These are phyloP conservation scores for Zelleria hepariella DNA, from an alignment of 2,888 invertebrate genomes.

Conservation along the genomic window DNA sequence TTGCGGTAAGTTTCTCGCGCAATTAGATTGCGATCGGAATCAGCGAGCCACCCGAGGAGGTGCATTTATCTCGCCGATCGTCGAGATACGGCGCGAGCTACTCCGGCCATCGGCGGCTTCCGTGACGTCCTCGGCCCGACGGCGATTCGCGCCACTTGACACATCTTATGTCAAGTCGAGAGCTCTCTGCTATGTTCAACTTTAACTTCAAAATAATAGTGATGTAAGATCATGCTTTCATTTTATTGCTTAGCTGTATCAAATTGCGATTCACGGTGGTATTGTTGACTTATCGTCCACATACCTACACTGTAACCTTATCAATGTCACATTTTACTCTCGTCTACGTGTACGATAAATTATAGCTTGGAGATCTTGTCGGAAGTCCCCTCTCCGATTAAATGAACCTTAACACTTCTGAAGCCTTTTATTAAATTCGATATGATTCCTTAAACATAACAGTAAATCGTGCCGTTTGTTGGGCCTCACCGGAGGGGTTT, in stretches of 20 bases:
- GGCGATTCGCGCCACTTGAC: slow-evolving; percentile 37
- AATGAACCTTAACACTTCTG: slow-evolving; percentile 26
- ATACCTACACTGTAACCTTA: too few relatives aligned
- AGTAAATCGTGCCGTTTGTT: slow-evolving; percentile 15
- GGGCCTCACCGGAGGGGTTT: slow-evolving; percentile 12
- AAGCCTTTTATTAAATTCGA: slow-evolving; percentile 9
- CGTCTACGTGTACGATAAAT: not conserved
- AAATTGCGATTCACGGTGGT: not conserved
- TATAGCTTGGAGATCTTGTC: not conserved
- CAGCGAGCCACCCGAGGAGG: slow-evolving; percentile 14
- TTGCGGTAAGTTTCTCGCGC: not conserved
- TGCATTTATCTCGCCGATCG: slow-evolving; percentile 42
- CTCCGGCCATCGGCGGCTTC: not conserved
- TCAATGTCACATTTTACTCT: not conserved
- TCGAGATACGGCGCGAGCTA: slow-evolving; percentile 46
- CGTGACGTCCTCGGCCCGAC: not conserved
- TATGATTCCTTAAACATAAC: slow-evolving; percentile 18
- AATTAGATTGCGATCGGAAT: not conserved
- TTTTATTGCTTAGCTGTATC: not conserved
- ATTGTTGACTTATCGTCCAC: too few relatives aligned
- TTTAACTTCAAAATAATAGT: not conserved
- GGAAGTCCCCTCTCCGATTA: not conserved
- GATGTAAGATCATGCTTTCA: not conserved
- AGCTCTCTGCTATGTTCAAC: too few relatives aligned
- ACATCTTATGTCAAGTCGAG: slow-evolving; percentile 41